Base-by-base conservation (phyloP, 2,113 vertebrate genomes). In the Mugil cephalus region DNA sequence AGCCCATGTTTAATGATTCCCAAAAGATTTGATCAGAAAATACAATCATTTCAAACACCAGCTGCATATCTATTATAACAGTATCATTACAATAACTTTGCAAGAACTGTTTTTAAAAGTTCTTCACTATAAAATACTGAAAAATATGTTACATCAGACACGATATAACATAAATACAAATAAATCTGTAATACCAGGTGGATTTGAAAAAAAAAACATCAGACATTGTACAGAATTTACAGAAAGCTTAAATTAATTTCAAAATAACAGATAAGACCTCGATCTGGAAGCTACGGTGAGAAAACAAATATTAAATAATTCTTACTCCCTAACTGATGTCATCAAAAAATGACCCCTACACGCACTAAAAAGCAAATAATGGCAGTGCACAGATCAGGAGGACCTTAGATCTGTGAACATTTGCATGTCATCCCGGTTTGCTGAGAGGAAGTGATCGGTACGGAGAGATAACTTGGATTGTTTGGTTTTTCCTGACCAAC, bases 21-120 rank as follows among this genome's bases (percentile, higher is more conserved):
- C 77, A 91, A 92, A 92, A 92, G 80, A 92, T 87, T 82, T 87
- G 85, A 86, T 89, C 90, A 89, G 84, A 93, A 93, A 93, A 92
- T 90, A 91, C 91, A 91, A 90, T 90, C 79, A 86, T 88, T 75
- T 86, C 84, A 89, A 87, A 89, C 75, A 71, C 78, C 81, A 78
- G 77, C 69, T 77, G 80, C 73, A 48, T 85, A 80, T 81, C 71
- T 67, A 74, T 62, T 80, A 81, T 61, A 77, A 79, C 76, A 87
- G 67, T 75, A 83, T 83, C 67, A 70, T 77, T 51, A 87, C 68
- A 85, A 83, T 74, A 81, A 84, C 60, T 80, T 80, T 85, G 69
- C 69, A 73, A 81, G 80, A 83, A 75, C 74, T 63, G 74, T 46
- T 52, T 74, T 77, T 69, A 75, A 86, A 90, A 75, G 68, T 79